Conservation (phyloP, 2,888 invertebrate genomes). For the Poecilus cupreus region DNA sequence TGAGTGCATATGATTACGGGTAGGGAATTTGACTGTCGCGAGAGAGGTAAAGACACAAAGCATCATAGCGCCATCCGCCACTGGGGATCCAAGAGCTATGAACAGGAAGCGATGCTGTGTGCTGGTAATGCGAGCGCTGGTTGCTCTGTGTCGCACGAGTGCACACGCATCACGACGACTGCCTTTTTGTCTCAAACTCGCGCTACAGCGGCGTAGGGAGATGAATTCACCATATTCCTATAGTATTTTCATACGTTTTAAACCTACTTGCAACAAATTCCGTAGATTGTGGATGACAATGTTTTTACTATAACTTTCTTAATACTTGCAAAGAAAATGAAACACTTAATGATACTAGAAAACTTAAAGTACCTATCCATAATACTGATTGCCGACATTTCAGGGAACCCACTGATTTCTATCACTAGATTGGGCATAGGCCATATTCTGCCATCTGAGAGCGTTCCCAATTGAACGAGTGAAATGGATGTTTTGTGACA, state of each 20-base stretch:
- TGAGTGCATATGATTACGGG: constrained; percentile 47
- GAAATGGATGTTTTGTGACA: too few relatives aligned
- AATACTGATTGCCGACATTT: too few relatives aligned
- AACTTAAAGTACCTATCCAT: too few relatives aligned
- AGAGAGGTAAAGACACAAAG: constrained; percentile 31
- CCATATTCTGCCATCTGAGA: too few relatives aligned
- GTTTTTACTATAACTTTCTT: too few relatives aligned
- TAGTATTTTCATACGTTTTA: neutral
- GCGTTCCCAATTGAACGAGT: too few relatives aligned
- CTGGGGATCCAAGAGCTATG: neutral
- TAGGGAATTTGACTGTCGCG: constrained; percentile 8
- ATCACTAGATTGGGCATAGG: too few relatives aligned
- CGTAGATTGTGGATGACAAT: too few relatives aligned
- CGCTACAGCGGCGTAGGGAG: neutral
- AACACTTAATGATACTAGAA: too few relatives aligned
- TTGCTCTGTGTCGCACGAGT: neutral
- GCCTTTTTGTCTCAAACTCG: neutral
- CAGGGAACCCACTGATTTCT: too few relatives aligned
- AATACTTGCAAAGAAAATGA: too few relatives aligned
- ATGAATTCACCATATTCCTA: neutral
- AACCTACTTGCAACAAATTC: too few relatives aligned
- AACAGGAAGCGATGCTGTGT: neutral
- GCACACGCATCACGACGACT: neutral
- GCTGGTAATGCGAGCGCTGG: neutral
- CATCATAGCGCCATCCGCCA: constrained; percentile 2